Percentiles rank a stretch among this genome's conserved stretches.
Evolutionary conservation across 2,797 vertebrate species (phyloP).

Genomic region (Crypturellus tataupa): DNA sequence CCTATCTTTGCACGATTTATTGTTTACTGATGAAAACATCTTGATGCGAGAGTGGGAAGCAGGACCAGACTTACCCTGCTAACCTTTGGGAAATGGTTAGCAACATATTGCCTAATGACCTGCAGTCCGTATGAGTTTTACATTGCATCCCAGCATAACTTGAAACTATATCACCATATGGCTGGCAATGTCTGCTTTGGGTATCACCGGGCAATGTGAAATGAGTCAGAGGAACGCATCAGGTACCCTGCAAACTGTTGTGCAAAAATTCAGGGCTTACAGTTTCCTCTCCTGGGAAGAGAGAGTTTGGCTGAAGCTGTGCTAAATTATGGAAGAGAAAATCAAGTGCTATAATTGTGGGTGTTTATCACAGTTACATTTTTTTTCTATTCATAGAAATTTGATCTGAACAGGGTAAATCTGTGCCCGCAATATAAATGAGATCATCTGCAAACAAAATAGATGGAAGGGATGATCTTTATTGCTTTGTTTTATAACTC

Average conservation of each 20-base stretch:
- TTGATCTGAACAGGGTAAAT: conserved; percentile 64
- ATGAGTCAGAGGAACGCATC: background rate
- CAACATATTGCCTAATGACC: background rate
- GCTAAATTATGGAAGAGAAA: conserved; percentile 66
- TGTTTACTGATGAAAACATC: background rate
- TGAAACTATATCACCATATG: background rate
- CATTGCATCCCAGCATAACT: background rate
- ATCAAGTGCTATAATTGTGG: conserved; percentile 71
- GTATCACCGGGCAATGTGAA: background rate
- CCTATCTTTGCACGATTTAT: background rate
- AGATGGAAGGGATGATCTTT: conserved; percentile 30
- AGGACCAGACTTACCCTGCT: background rate
- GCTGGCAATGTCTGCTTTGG: background rate
- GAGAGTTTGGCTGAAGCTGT: conserved; percentile 32
- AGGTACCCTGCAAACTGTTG: background rate
- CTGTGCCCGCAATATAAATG: conserved; percentile 59
- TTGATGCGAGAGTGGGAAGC: background rate
- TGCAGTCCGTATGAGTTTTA: background rate
- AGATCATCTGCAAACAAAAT: conserved; percentile 63
- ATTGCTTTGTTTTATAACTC: conserved; percentile 52
- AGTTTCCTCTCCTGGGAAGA: conserved; percentile 7
- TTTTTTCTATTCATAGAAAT: conserved; percentile 65
- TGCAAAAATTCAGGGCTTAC: conserved; percentile 11
- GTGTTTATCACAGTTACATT: conserved; percentile 69
- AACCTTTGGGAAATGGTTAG: background rate